Conservation (phyloP, 2,888 invertebrate species). For the Cristatella mucedo region DNA sequence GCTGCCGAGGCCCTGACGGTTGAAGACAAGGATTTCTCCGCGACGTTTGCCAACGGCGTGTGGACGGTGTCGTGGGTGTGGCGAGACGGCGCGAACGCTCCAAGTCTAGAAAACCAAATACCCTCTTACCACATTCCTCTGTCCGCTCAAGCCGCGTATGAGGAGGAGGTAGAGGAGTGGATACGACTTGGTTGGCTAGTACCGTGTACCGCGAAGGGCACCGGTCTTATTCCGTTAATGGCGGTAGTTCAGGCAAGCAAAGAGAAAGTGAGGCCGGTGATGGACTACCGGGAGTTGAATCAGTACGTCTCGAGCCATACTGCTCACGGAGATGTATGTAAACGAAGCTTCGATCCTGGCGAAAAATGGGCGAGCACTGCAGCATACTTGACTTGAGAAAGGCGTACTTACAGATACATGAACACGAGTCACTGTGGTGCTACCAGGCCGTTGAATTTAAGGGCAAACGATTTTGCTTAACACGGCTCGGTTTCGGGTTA, state of each 20-base stretch:
- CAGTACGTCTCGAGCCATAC: conserved; percentile 6
- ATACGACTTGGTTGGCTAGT: conserved; percentile 2
- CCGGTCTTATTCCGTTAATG: conserved; percentile 4
- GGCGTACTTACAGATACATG: neutral
- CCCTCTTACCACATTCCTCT: neutral
- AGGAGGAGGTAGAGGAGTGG: neutral
- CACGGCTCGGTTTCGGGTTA: conserved; percentile 9
- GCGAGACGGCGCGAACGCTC: neutral
- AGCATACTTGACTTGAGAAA: conserved; percentile 6
- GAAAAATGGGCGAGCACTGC: conserved; percentile 1
- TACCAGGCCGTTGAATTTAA: conserved; percentile 8
- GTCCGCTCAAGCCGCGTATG: neutral
- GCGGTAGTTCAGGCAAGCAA: conserved; percentile 5
- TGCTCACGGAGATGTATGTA: conserved; percentile 8
- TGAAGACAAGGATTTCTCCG: conserved; percentile 6
- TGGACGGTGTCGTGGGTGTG: conserved; percentile 3
- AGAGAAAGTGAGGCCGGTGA: conserved; percentile 9
- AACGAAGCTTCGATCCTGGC: conserved; percentile 4
- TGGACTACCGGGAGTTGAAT: conserved; percentile 9
- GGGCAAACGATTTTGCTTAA: conserved; percentile 2
- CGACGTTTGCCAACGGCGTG: neutral
- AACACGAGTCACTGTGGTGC: neutral
- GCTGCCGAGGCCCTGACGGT: too few species aligned
- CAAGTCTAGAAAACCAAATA: neutral
- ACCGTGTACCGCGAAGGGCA: neutral